Percentiles rank a stretch among this genome's conserved stretches.
Evolutionary conservation across 2,113 vertebrate species (phyloP).

Genomic region (Anoura caudifer): DNA sequence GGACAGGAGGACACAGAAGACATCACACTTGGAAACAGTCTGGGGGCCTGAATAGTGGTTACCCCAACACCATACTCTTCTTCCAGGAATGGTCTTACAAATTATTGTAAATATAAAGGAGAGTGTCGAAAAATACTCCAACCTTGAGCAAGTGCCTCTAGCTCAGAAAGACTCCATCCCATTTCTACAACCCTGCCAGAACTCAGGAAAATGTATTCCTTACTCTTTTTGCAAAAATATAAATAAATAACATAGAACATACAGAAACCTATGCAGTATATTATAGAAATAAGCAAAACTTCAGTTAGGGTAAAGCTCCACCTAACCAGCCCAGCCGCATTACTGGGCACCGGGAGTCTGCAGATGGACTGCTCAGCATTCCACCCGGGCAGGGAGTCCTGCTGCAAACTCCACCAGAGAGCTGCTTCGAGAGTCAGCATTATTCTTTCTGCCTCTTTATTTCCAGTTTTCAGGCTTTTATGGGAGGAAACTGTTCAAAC

Average conservation of each 20-base stretch:
- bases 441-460: slow-evolving; percentile 31
- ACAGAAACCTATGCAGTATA: background rate
- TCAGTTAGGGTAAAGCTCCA: background rate
- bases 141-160: background rate
- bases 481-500: slow-evolving; percentile 27
- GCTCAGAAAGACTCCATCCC: background rate
- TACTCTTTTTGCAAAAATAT: background rate
- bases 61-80: background rate
- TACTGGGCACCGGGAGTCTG: background rate
- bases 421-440: background rate
- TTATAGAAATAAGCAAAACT: background rate
- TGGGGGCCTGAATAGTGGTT: background rate
- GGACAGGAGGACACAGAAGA: background rate
- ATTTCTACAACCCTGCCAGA: background rate
- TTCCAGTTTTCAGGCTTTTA: slow-evolving; percentile 21
- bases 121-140: background rate
- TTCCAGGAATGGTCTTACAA: background rate
- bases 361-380: rapidly evolving
- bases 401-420: background rate
- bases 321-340: background rate
- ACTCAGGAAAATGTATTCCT: background rate
- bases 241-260: background rate
- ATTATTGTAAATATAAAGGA: background rate
- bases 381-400: rapidly evolving
- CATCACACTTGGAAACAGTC: background rate